Evolutionary conservation across 2,888 invertebrate genomes (phyloP).

Genomic region (Priapulus caudatus): DNA sequence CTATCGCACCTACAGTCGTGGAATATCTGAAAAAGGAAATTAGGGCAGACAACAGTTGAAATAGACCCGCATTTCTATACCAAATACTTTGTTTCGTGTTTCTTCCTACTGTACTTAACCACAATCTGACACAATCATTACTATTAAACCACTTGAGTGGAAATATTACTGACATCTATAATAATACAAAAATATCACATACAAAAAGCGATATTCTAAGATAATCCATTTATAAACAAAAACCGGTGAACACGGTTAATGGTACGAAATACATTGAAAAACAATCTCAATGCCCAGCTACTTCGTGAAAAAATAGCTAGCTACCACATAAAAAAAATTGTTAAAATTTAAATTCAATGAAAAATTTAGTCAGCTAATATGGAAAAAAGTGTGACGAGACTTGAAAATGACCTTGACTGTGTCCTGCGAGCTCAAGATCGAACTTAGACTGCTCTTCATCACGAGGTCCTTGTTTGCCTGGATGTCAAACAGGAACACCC

Average conservation of each 20-base stretch:
- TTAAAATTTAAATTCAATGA: background rate
- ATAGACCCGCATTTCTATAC: too few relatives aligned
- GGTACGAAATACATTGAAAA: slow-evolving; percentile 2
- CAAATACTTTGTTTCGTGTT: too few relatives aligned
- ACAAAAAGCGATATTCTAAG: slow-evolving; percentile 4
- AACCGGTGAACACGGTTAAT: background rate
- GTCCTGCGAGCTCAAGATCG: slow-evolving; percentile 62
- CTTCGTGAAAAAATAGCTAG: slow-evolving; percentile 6
- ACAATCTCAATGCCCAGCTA: background rate
- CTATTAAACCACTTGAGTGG: too few relatives aligned
- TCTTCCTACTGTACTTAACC: too few relatives aligned
- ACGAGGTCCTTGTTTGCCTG: slow-evolving; percentile 69
- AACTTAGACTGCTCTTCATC: slow-evolving; percentile 61
- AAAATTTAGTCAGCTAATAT: background rate
- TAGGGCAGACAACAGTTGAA: too few relatives aligned
- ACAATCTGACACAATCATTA: too few relatives aligned
- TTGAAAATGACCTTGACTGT: slow-evolving; percentile 56
- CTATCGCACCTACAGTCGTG: slow-evolving; percentile 88
- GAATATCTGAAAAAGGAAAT: slow-evolving; percentile 49
- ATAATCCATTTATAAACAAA: slow-evolving; percentile 2
- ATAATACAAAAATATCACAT: slow-evolving; percentile 10
- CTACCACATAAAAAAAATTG: slow-evolving; percentile 1
- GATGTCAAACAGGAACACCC: slow-evolving; percentile 75
- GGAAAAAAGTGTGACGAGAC: background rate
- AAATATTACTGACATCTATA: too few relatives aligned